Conservation (phyloP, 2,888 invertebrate species). For the Hirtodrosophila histrioides region DNA sequence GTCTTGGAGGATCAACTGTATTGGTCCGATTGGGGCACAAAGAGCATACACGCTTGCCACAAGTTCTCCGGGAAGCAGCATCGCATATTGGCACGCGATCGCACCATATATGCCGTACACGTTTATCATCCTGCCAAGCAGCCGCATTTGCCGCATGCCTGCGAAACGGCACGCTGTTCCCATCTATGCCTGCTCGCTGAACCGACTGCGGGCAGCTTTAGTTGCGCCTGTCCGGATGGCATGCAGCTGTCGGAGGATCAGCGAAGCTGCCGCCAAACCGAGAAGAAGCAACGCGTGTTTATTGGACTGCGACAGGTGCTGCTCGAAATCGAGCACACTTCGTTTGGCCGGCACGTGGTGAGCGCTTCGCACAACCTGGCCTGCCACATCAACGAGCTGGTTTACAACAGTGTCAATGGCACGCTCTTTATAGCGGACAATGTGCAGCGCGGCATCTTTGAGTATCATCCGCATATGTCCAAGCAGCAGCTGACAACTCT, state of each 20-base stretch:
- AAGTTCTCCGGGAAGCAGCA: conserved; percentile 90
- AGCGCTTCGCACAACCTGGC: conserved; percentile 85
- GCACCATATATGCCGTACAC: conserved; percentile 86
- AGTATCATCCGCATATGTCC: conserved; percentile 77
- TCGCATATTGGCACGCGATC: conserved; percentile 86
- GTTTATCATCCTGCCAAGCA: conserved; percentile 90
- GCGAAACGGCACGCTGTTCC: conserved; percentile 87
- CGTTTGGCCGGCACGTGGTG: conserved; percentile 88
- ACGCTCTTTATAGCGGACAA: conserved; percentile 86
- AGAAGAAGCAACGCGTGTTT: conserved; percentile 80
- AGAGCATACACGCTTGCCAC: conserved; percentile 90
- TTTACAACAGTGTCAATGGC: conserved; percentile 87
- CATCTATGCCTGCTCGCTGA: conserved; percentile 91
- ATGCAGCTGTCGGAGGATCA: conserved; percentile 86
- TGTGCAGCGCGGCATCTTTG: conserved; percentile 84
- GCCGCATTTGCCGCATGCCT: conserved; percentile 86
- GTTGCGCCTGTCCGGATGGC: conserved; percentile 91
- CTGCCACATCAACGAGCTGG: conserved; percentile 87
- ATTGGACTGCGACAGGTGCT: conserved; percentile 86
- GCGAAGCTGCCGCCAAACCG: conserved; percentile 86
- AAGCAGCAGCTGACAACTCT: conserved; percentile 63
- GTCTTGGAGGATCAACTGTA: conserved; percentile 95
- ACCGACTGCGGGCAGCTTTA: conserved; percentile 84
- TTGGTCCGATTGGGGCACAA: conserved; percentile 95
- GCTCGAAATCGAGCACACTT: conserved; percentile 87